Conservation (phyloP, 1,140 invertebrate genomes). For the Lepidurus apus region DNA sequence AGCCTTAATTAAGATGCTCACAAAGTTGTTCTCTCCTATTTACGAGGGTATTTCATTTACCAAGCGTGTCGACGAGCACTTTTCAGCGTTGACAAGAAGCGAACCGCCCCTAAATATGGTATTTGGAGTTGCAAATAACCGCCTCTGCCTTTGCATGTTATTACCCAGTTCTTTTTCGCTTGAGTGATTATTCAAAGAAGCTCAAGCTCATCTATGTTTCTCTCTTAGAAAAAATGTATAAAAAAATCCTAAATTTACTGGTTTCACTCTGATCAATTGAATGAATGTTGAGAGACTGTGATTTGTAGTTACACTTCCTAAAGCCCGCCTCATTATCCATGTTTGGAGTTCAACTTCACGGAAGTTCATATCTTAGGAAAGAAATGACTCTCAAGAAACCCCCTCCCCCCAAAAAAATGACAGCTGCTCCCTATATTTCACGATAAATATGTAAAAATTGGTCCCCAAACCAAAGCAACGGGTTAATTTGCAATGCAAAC, state of each 20-base stretch:
- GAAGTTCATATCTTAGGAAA: neutral
- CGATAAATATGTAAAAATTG: neutral
- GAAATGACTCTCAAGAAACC: neutral
- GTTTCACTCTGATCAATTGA: neutral
- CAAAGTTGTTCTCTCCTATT: neutral
- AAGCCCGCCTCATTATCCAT: neutral
- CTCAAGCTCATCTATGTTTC: too few relatives aligned
- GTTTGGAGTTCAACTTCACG: neutral
- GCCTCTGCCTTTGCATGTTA: neutral
- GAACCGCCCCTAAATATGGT: constrained; percentile 17
- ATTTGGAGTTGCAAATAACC: neutral
- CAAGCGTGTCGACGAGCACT: constrained; percentile 9
- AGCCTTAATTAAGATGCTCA: neutral
- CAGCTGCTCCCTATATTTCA: neutral
- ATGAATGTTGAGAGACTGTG: neutral
- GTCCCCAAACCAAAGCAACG: neutral
- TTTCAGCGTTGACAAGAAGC: constrained; percentile 21
- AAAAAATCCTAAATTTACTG: neutral
- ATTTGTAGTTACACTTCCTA: neutral
- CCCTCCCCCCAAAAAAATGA: neutral
- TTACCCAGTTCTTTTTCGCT: neutral
- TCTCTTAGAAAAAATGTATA: too few relatives aligned
- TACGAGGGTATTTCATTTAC: constrained; percentile 7
- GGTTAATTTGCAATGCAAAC: constrained; percentile 9
- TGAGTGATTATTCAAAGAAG: too few relatives aligned